A percentile compares a stretch with the other conserved stretches of the same genome.
Conservation (phyloP, 2,888 invertebrate species). For the Hermodice carunculata region DNA sequence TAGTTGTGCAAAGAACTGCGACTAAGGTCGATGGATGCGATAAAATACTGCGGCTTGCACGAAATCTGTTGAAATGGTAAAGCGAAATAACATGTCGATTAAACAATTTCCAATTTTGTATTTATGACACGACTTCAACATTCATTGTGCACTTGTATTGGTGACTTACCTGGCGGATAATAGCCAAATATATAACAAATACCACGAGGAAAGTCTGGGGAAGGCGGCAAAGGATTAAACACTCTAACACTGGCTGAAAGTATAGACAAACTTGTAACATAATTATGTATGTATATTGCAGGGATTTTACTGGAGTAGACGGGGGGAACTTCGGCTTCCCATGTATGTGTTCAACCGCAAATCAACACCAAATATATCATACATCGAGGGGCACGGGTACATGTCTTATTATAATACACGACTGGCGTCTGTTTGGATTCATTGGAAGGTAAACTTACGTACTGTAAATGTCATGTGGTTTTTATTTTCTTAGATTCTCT, state of each 20-base stretch:
- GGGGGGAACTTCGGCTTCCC: slow-evolving; percentile 16
- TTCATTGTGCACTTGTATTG: neutral
- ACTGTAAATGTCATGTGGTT: neutral
- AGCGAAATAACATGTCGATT: too few relatives aligned
- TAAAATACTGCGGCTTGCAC: too few relatives aligned
- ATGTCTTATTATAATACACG: slow-evolving; percentile 3
- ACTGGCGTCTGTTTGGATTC: slow-evolving; percentile 3
- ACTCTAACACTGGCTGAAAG: too few relatives aligned
- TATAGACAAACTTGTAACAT: too few relatives aligned
- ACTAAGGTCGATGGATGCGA: too few relatives aligned
- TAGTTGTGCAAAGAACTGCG: too few relatives aligned
- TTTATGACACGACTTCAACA: too few relatives aligned
- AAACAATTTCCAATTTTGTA: too few relatives aligned
- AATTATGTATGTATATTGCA: neutral
- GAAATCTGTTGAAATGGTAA: too few relatives aligned
- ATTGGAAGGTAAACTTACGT: slow-evolving; percentile 13
- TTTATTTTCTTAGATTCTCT: neutral
- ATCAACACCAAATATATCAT: neutral
- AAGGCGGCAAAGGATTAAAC: too few relatives aligned
- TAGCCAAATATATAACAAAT: neutral
- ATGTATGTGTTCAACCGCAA: slow-evolving; percentile 10
- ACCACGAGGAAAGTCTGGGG: too few relatives aligned
- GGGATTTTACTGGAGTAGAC: slow-evolving; percentile 13
- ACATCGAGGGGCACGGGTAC: slow-evolving; percentile 1
- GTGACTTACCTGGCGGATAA: neutral